Percentiles rank a stretch among this genome's conserved stretches.
These are phyloP conservation scores for Ochotona curzoniae DNA, from an alignment of 2,113 vertebrate genomes.

Conservation along the genomic window DNA sequence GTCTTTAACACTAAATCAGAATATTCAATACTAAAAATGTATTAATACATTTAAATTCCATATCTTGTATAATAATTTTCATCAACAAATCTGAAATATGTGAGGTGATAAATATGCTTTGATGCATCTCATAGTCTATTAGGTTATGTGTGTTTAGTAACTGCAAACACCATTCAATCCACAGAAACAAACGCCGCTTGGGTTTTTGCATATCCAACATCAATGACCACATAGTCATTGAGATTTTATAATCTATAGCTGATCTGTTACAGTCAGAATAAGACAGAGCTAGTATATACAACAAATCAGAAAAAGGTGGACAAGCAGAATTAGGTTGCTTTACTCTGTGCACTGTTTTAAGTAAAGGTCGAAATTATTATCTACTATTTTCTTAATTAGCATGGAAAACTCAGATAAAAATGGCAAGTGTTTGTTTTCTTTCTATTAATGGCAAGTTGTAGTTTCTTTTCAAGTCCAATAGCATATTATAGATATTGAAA, in stretches of 20 bases:
- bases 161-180: constrained; percentile 64
- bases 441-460: not conserved
- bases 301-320: constrained; percentile 56
- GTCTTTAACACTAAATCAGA: constrained; percentile 21
- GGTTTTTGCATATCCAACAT: constrained; percentile 81
- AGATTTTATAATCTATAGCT: constrained; percentile 83
- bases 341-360: constrained; percentile 56
- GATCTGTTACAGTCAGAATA: constrained; percentile 72
- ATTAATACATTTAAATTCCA: not conserved
- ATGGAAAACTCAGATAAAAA: not conserved
- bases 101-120: not conserved
- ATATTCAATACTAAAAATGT: not conserved
- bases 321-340: constrained; percentile 61
- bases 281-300: constrained; percentile 62
- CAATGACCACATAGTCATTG: constrained; percentile 81
- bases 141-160: constrained; percentile 69
- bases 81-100: not conserved
- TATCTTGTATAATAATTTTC: too few species aligned
- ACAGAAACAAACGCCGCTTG: constrained; percentile 82
- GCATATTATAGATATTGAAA: not conserved
- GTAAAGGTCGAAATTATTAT: not conserved
- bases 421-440: constrained; percentile 18
- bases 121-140: constrained; percentile 23
- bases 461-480: not conserved
- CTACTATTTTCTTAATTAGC: not conserved